These are phyloP conservation scores for Bubalus kerabau DNA, from an alignment of 2,113 vertebrate species.

Conservation along the genomic window DNA sequence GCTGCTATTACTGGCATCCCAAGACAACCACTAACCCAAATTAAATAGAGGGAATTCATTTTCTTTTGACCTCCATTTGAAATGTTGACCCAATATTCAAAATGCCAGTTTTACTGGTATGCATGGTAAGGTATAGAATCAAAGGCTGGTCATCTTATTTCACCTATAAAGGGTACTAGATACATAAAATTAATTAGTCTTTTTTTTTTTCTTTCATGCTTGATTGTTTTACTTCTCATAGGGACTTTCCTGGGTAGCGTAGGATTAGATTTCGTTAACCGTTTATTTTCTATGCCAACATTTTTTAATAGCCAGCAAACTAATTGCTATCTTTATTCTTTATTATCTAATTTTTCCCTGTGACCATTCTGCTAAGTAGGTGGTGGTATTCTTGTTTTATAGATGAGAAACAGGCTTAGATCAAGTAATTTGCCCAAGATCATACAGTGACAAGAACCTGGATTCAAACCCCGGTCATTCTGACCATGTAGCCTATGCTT, in stretches of 20 bases:
- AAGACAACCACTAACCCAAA: conserved; percentile 66
- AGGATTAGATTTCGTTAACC: not conserved
- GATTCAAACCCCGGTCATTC: not conserved
- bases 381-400: not conserved
- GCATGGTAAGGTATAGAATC: not conserved
- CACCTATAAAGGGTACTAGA: conserved; percentile 11
- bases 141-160: conserved; percentile 15
- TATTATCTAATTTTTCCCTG: not conserved
- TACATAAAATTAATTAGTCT: not conserved
- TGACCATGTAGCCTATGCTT: not conserved
- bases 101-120: conserved; percentile 24
- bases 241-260: not conserved
- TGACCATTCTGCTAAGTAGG: not conserved
- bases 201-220: not conserved
- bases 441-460: not conserved
- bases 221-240: not conserved
- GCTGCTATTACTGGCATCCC: conserved; percentile 62
- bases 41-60: conserved; percentile 58
- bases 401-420: conserved; percentile 20
- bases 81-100: conserved; percentile 59
- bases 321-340: not conserved
- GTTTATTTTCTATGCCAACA: not conserved
- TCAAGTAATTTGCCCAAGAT: conserved; percentile 1
- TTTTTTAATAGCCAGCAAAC: not conserved
- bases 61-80: conserved; percentile 62